Conservation (phyloP, 2,797 vertebrate species). For the Aldrovandia affinis region DNA sequence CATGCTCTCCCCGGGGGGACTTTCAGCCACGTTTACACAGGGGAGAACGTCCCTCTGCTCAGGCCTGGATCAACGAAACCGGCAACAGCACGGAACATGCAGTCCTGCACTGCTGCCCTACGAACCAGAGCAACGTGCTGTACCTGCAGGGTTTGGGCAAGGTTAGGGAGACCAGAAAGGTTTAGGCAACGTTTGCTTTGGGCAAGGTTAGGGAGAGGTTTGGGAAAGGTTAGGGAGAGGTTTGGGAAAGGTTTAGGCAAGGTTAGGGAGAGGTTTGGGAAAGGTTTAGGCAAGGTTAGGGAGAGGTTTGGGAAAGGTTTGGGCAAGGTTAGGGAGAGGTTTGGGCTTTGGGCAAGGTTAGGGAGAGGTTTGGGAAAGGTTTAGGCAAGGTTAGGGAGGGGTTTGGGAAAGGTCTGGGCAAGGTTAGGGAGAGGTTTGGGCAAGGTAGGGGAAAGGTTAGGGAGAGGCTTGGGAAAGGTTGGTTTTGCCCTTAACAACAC, state of each 20-base stretch:
- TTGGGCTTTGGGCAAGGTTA: not conserved
- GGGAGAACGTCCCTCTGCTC: not conserved
- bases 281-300: no score
- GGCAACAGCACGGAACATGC: not conserved
- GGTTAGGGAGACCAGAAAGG: not conserved
- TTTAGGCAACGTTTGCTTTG: not conserved
- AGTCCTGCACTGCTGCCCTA: not conserved
- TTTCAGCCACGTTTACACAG: not conserved
- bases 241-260: no score
- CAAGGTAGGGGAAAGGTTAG: not conserved
- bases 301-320: no score
- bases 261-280: no score
- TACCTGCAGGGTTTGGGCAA: not conserved
- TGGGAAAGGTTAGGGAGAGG: not conserved
- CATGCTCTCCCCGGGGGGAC: not conserved
- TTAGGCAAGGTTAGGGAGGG: not conserved
- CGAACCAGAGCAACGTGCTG: not conserved
- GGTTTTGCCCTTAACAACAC: no score
- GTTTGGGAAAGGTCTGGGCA: not conserved
- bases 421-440: not conserved
- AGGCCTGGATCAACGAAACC: conserved; percentile 2
- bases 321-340: no score
- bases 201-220: not conserved
- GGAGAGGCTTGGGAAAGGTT: not conserved
- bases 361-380: not conserved